Conservation (phyloP, 2,113 vertebrate genomes). For the Litocranius walleri region DNA sequence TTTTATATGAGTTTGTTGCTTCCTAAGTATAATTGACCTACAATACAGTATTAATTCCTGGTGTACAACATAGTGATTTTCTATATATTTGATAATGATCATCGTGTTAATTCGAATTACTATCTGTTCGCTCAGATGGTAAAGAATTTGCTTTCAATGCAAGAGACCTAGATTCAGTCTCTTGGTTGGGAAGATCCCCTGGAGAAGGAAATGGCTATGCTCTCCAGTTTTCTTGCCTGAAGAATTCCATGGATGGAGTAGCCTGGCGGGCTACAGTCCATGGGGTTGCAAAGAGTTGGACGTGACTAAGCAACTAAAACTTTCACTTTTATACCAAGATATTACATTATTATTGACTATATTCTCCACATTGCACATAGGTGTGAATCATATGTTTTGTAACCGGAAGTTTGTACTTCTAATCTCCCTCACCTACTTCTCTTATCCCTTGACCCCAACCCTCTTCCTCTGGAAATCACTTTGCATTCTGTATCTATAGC, state of each 20-base stretch:
- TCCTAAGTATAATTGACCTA: background rate
- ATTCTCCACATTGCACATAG: background rate
- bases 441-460: accelerated
- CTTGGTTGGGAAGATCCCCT: background rate
- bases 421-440: background rate
- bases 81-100: background rate
- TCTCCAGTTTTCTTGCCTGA: background rate
- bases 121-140: background rate
- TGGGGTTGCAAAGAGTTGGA: accelerated
- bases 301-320: background rate
- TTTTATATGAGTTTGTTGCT: background rate
- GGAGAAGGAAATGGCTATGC: background rate
- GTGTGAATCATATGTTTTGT: background rate
- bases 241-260: background rate
- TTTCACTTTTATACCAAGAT: background rate
- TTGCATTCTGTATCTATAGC: background rate
- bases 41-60: background rate
- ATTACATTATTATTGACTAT: background rate
- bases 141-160: background rate
- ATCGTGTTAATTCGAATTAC: background rate
- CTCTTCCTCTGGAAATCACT: background rate
- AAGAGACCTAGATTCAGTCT: background rate
- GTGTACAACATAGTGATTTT: background rate
- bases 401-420: background rate
- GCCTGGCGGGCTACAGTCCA: background rate